Evolutionary conservation across 2,797 vertebrate genomes (phyloP).

Genomic region (Emys orbicularis): DNA sequence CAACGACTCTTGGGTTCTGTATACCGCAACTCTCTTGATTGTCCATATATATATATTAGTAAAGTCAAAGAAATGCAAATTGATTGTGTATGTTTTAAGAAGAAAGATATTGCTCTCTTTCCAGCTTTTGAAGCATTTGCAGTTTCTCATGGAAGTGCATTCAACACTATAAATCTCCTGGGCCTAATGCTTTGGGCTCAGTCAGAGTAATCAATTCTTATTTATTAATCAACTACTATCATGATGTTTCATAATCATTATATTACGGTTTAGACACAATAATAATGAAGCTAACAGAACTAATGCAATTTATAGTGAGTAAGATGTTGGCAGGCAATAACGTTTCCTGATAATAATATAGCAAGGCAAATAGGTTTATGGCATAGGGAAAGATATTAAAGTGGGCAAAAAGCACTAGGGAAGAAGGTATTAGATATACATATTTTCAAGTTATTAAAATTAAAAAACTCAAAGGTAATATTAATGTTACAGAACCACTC

Average conservation of each 20-base stretch:
- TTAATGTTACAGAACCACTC: conserved; percentile 63
- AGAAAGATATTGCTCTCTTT: conserved; percentile 21
- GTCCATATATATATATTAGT: neutral
- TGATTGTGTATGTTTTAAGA: conserved; percentile 23
- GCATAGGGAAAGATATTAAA: conserved; percentile 69
- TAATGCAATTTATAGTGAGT: conserved; percentile 68
- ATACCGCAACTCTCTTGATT: neutral
- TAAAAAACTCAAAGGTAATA: conserved; percentile 47
- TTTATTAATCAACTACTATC: conserved; percentile 71
- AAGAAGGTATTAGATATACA: conserved; percentile 62
- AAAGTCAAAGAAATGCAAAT: conserved; percentile 68
- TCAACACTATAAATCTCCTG: conserved; percentile 54
- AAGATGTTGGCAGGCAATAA: conserved; percentile 74
- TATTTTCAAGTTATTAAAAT: conserved; percentile 73
- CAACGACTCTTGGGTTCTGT: conserved; percentile 28
- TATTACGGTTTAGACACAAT: conserved; percentile 64
- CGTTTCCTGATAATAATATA: conserved; percentile 68
- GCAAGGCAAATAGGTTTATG: conserved; percentile 61
- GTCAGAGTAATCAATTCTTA: conserved; percentile 68
- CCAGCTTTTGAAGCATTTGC: conserved; percentile 31
- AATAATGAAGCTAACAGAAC: conserved; percentile 71
- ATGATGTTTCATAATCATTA: conserved; percentile 73
- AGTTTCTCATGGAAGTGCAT: conserved; percentile 41
- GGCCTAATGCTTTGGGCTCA: conserved; percentile 56
- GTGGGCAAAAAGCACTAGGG: conserved; percentile 63